Evolutionary conservation across 2,797 vertebrate genomes (phyloP).

Genomic region (Sebastes steindachneri): DNA sequence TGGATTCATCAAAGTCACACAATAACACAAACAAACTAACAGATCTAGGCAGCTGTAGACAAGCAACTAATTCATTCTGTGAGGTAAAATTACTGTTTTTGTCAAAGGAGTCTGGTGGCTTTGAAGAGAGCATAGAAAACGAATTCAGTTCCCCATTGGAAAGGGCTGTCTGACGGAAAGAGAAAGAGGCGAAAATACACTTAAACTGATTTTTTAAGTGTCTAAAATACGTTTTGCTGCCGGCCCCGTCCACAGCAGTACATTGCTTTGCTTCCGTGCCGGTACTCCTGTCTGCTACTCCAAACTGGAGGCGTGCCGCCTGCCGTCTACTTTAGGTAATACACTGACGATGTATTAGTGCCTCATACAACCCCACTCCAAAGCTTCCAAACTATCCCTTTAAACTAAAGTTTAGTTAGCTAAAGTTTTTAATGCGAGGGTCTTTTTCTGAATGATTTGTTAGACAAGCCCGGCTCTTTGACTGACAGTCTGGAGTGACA

Average conservation of each 20-base stretch:
- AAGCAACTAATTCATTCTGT: accelerated
- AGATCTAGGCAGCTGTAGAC: accelerated
- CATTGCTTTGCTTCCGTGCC: too few species aligned
- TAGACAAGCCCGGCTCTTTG: background rate
- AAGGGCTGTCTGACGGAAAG: too few species aligned
- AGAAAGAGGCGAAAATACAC: too few species aligned
- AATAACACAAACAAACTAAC: too few species aligned
- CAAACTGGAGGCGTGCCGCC: too few species aligned
- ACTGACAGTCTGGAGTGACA: slow-evolving; percentile 22
- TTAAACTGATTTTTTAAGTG: background rate
- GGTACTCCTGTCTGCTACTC: accelerated
- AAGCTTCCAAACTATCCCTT: background rate
- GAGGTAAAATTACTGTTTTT: background rate
- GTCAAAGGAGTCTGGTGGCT: background rate
- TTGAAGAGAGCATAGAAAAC: too few species aligned
- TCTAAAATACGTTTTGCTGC: background rate
- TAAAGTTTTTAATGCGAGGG: background rate
- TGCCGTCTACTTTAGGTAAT: background rate
- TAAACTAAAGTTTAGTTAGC: background rate
- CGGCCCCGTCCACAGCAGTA: too few species aligned
- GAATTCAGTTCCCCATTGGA: accelerated
- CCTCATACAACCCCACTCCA: background rate
- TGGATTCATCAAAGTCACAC: too few species aligned
- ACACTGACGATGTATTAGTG: too few species aligned
- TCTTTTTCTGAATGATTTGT: background rate